Conservation (phyloP, 2,113 vertebrate genomes). For the Xerus inauris region DNA sequence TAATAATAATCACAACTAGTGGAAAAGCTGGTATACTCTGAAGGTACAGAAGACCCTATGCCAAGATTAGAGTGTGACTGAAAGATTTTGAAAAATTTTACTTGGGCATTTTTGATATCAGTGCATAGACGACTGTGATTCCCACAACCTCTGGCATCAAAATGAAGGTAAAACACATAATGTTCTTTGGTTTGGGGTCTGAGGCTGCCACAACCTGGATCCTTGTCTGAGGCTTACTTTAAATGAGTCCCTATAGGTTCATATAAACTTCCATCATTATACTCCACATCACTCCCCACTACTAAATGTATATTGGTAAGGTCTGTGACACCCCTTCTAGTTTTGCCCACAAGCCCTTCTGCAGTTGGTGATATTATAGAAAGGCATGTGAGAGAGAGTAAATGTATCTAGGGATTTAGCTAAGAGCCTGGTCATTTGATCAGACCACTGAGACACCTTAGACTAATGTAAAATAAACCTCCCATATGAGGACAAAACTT, state of each 20-base stretch:
- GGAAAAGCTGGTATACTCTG: background rate
- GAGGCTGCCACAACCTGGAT: accelerated
- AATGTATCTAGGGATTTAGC: background rate
- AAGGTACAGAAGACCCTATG: background rate
- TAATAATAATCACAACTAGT: background rate
- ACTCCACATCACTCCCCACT: too few species aligned
- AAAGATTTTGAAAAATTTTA: background rate
- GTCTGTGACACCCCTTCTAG: too few species aligned
- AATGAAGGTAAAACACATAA: background rate
- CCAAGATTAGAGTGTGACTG: background rate
- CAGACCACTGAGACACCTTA: background rate
- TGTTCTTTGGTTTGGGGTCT: background rate
- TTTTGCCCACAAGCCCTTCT: background rate
- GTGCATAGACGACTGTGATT: background rate
- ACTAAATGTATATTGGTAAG: background rate
- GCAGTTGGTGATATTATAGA: too few species aligned
- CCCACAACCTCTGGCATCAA: background rate
- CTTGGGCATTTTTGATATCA: background rate
- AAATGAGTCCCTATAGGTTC: background rate
- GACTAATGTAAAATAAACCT: background rate
- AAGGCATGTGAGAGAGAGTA: background rate
- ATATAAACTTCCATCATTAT: background rate
- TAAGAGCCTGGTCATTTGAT: background rate
- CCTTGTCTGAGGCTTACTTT: background rate
- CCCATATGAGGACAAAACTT: background rate